Evolutionary conservation across 1,140 invertebrate genomes (phyloP), one percentile per base, ranked within the genome.

Genomic region (Panulirus ornatus): DNA sequence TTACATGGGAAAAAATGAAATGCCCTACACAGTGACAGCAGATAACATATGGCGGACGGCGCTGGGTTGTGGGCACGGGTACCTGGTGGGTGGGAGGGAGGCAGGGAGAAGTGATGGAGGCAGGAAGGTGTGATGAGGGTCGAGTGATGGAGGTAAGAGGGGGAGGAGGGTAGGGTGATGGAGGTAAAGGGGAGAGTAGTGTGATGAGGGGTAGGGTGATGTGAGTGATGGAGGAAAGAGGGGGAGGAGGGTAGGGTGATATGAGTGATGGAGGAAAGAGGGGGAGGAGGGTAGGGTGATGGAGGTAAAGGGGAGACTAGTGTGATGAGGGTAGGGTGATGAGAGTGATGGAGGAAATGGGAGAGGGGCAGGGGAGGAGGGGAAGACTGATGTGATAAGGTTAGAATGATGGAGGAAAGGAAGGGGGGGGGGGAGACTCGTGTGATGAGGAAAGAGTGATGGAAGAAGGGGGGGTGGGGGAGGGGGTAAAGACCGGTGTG

Each of bases 31-130:
- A 88, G 47, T 88, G 85, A 88, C 85, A 88, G 70, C 85, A 75
- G 44, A 79, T 76, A 79, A 79, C 85, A 88, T 88, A 88, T 88
- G 85, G 85, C 38, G 85, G 70, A 63, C 70, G 85, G 54, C 38
- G 36, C 27, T 36, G 38, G 6, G 51, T 36, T 38, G 75, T 5
- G 40, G 36, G 36, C 11, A 54, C 22, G 75, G 84, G 44, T n/a
- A n/a, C n/a, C n/a, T n/a, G n/a, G n/a, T n/a, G n/a, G n/a, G 51
- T 22, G n/a, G 42, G 42, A 2, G 34, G 6, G n/a, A 14, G 73
- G 5, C 14, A 14, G 11, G 73, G 40, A 5, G 30, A 22, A 22
- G 16, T 8, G 34, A 38, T 19, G 47, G 54, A 34, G 36, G 58
- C 19, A 47, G 40, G 27, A 30, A 34, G 40, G 70, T 14, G n/a